Percentiles rank a stretch among this genome's conserved stretches.
These are phyloP conservation scores for Autographa gamma DNA, from an alignment of 2,888 invertebrate genomes.

Conservation along the genomic window DNA sequence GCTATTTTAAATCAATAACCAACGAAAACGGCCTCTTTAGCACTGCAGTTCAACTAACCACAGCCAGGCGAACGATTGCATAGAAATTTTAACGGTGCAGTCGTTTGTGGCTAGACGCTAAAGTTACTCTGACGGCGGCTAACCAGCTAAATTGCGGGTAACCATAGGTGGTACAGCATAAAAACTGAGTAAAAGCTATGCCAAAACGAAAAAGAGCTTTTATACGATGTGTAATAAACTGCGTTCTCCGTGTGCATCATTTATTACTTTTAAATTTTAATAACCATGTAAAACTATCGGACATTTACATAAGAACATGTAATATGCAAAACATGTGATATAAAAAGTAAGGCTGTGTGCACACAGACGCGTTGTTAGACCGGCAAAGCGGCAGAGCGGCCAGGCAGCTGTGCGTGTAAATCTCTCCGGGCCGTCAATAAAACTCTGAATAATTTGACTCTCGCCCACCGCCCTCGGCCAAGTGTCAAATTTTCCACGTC, in stretches of 20 bases:
- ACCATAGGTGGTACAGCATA: slow-evolving; percentile 16
- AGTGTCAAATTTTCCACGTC: slow-evolving; percentile 86
- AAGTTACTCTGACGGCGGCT: slow-evolving; percentile 1
- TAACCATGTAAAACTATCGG: slow-evolving; percentile 45
- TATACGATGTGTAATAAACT: slow-evolving; percentile 35
- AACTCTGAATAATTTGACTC: slow-evolving; percentile 78
- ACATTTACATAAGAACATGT: slow-evolving; percentile 50
- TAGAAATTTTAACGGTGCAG: slow-evolving; percentile 6
- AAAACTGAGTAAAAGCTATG: slow-evolving; percentile 35
- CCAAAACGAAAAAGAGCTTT: slow-evolving; percentile 42
- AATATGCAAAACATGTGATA: slow-evolving; percentile 48
- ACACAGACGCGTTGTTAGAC: slow-evolving; percentile 25
- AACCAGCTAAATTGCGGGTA: slow-evolving; percentile 13
- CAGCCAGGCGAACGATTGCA: neutral
- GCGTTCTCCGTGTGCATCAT: slow-evolving; percentile 40
- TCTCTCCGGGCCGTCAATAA: slow-evolving; percentile 75
- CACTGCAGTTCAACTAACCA: neutral
- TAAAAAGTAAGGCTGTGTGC: slow-evolving; percentile 45
- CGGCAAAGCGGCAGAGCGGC: slow-evolving; percentile 27
- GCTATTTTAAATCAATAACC: neutral
- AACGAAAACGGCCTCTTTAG: neutral
- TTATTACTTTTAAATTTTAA: slow-evolving; percentile 52
- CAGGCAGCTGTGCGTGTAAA: slow-evolving; percentile 65
- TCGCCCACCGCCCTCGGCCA: slow-evolving; percentile 74
- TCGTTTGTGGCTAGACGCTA: neutral